Conservation (phyloP, 2,113 vertebrate genomes). For the Hippocampus mohnikei region DNA sequence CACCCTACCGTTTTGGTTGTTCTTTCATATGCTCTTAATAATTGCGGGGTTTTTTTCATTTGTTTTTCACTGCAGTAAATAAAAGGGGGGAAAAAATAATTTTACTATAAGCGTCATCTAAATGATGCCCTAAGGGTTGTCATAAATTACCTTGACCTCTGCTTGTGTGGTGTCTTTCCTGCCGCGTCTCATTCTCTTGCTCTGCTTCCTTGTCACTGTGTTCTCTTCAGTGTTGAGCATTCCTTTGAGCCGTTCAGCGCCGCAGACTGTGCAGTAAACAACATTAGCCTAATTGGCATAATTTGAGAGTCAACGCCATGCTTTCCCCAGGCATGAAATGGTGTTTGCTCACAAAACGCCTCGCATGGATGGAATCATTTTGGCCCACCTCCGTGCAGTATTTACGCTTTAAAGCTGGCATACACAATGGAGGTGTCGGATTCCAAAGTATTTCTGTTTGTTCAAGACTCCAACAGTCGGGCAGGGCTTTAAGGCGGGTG, state of each 20-base stretch:
- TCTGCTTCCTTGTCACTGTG: slow-evolving; percentile 17
- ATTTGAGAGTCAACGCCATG: slow-evolving; percentile 36
- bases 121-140: neutral
- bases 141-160: slow-evolving; percentile 12
- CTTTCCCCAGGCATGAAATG: slow-evolving; percentile 48
- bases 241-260: slow-evolving; percentile 24
- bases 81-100: neutral
- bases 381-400: slow-evolving; percentile 15
- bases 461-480: slow-evolving; percentile 7
- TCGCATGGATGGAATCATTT: slow-evolving; percentile 33
- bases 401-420: slow-evolving; percentile 20
- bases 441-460: slow-evolving; percentile 20
- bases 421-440: slow-evolving; percentile 7
- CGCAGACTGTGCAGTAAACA: slow-evolving; percentile 30
- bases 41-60: neutral
- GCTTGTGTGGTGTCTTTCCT: neutral
- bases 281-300: slow-evolving; percentile 43
- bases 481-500: neutral
- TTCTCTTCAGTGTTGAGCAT: slow-evolving; percentile 27
- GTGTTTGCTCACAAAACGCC: slow-evolving; percentile 28
- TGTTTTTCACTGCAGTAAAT: neutral
- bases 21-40: neutral
- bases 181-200: neutral
- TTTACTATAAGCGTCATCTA: neutral
- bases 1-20: too few relatives aligned